Percentiles rank a stretch among this genome's conserved stretches.
Evolutionary conservation across 2,113 vertebrate species (phyloP).

Genomic region (Mellivora capensis): DNA sequence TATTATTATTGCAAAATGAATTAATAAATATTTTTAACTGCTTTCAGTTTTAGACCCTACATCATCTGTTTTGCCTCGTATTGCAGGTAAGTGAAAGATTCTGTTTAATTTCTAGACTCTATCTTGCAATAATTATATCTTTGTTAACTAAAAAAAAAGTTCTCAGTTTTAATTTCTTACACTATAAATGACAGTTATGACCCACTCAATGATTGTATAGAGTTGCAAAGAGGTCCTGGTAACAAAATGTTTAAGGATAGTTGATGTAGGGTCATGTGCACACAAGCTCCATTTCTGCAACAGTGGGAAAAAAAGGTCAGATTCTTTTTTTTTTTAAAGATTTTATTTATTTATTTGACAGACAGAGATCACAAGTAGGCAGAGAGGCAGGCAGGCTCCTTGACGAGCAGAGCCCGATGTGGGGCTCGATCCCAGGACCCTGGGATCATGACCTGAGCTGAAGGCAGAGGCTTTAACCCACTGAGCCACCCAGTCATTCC

Average conservation of each 20-base stretch:
- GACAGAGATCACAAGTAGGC: no score
- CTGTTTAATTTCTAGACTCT: neutral
- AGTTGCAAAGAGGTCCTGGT: neutral
- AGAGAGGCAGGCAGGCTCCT: no score
- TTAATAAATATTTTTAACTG: neutral
- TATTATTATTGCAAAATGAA: slow-evolving; percentile 23
- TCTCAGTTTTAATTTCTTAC: slow-evolving; percentile 32
- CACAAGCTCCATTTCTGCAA: neutral
- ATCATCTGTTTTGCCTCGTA: neutral
- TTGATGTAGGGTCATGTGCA: neutral
- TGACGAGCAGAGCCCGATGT: no score
- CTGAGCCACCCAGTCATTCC: no score
- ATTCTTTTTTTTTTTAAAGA: neutral
- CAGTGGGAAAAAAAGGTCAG: neutral
- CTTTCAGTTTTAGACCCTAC: neutral
- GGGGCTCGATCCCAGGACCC: no score
- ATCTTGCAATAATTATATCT: neutral
- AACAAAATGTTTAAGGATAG: neutral
- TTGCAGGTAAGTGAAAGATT: neutral
- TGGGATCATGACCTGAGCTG: no score
- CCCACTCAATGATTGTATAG: neutral
- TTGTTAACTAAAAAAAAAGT: neutral
- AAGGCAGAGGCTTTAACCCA: no score
- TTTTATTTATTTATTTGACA: no score
- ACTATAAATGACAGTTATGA: neutral